A percentile compares a stretch with the other conserved stretches of the same genome.
Conservation (phyloP, 2,797 vertebrate genomes). For the Buphagus erythrorhynchus region DNA sequence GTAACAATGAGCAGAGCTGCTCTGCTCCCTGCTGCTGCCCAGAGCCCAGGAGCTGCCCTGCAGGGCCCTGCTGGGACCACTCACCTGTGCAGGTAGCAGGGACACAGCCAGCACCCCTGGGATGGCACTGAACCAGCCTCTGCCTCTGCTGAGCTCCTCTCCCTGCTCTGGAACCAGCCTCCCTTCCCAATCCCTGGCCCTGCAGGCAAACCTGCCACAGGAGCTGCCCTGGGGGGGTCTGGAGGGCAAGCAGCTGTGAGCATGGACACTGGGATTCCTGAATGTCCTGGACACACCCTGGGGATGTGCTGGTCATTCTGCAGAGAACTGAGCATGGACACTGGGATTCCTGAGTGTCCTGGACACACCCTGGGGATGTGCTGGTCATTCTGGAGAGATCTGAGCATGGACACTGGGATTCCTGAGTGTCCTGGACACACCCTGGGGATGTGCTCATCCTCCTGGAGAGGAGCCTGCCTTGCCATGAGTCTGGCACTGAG, state of each 20-base stretch:
- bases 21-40: not conserved
- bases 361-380: no score
- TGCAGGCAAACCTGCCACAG: fast-evolving
- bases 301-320: no score
- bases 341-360: no score
- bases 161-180: not conserved
- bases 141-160: not conserved
- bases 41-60: no score
- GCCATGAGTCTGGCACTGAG: no score
- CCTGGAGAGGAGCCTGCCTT: not conserved
- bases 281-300: no score
- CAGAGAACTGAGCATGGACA: no score
- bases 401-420: fast-evolving
- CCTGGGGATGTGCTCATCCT: fast-evolving
- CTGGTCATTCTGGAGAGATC: no score
- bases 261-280: no score
- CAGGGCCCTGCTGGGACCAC: not conserved
- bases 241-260: not conserved
- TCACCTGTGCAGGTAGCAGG: no score
- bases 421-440: not conserved
- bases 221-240: no score
- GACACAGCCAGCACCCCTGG: not conserved
- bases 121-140: not conserved
- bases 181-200: fast-evolving
- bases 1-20: not conserved